Evolutionary conservation across 2,113 vertebrate species (phyloP), one percentile per base, ranked within the genome.

Genomic region (Anoura caudifer): DNA sequence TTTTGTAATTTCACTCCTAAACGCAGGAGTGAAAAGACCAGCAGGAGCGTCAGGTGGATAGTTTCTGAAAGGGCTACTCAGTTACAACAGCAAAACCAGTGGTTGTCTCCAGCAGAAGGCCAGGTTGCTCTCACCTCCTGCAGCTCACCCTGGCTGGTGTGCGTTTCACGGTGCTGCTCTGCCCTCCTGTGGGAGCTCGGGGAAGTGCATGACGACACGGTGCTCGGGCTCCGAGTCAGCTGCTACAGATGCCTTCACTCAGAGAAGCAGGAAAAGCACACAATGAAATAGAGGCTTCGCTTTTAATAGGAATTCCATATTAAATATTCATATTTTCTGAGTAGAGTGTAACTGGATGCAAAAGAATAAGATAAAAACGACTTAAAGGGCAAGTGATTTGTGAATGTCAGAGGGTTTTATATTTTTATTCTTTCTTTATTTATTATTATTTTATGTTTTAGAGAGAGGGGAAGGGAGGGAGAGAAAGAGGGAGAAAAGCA

Each of bases 141-240:
- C 0, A 33, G 41, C 19, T 10, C 24, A 10, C n/a, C 19, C 10
- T 16, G n/a, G 54, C 26, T 31, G 3, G 2, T 43, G 45, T n/a
- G 76, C 63, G 24, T 90, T 94, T 76, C 3, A 69, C 36, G 69
- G 89, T 90, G 50, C 75, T 70, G 67, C 45, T 56, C 96, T 97
- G 92, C 95, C 96, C 80, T 52, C 69, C 80, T 77, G 96, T 96
- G 96, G 96, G 10, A 26, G 47, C 24, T 4, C n/a, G 50, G 90
- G 63, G 90, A 94, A 82, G 43, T 92, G 50, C 96, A 94, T 15
- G 45, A 80, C 24, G 56, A 43, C 36, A 20, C 33, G 1, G 36
- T 33, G 75, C 56, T 52, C 72, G 31, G 56, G 61, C 28, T 80
- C 2, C 3, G 17, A 83, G 50, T 91, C 54, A 50, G 28, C 16